Conservation (phyloP, 2,797 vertebrate species). For the Xerus rutilus region DNA sequence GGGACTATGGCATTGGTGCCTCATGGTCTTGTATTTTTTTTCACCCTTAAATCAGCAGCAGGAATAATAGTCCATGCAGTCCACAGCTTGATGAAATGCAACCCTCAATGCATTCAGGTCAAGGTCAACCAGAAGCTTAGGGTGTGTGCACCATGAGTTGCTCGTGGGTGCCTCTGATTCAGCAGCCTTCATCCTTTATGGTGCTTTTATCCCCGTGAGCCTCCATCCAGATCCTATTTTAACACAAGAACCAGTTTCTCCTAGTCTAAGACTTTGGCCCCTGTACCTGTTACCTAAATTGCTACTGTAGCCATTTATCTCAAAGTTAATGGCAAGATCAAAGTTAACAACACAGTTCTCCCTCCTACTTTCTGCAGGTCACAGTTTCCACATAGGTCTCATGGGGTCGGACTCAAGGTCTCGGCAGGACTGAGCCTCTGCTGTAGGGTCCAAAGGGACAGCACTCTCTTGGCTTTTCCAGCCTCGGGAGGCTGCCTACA, state of each 20-base stretch:
- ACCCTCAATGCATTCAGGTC: not conserved
- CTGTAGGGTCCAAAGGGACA: not conserved
- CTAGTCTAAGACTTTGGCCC: not conserved
- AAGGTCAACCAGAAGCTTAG: not conserved
- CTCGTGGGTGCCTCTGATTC: not conserved
- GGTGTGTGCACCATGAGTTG: accelerated
- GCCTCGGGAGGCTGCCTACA: not conserved
- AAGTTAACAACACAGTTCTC: not conserved
- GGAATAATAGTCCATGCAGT: accelerated
- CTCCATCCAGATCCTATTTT: not conserved
- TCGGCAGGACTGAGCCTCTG: not conserved
- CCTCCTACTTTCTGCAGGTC: not conserved
- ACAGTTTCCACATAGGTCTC: not conserved
- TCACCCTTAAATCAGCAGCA: not conserved
- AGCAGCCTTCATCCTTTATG: not conserved
- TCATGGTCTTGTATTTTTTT: not conserved
- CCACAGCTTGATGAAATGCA: not conserved
- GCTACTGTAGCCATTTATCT: not conserved
- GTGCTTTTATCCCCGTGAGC: not conserved
- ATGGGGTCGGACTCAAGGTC: not conserved
- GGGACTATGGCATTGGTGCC: not conserved
- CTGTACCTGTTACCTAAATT: not conserved
- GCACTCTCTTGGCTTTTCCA: not conserved
- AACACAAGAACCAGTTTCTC: not conserved
- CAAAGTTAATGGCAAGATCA: not conserved